These are phyloP conservation scores for Urocitellus parryii DNA, from an alignment of 2,113 vertebrate genomes.

Conservation along the genomic window DNA sequence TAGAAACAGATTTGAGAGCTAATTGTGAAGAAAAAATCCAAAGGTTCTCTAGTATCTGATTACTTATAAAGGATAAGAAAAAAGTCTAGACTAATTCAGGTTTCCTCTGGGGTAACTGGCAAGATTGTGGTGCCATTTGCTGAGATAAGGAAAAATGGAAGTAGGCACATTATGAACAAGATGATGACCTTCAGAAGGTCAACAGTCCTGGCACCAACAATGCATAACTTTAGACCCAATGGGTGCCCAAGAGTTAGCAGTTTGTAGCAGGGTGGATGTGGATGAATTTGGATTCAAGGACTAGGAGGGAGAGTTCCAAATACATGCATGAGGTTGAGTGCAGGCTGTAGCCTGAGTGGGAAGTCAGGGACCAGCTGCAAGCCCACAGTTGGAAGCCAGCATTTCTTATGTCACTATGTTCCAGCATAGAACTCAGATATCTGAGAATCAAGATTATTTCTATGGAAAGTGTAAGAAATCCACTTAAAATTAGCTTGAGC, in stretches of 20 bases:
- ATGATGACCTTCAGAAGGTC: neutral
- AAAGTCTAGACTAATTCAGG: conserved; percentile 13
- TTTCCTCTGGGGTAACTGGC: neutral
- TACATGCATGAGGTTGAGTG: neutral
- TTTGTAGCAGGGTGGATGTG: neutral
- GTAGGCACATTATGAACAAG: neutral
- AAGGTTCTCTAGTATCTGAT: conserved; percentile 10
- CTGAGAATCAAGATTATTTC: neutral
- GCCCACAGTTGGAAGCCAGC: neutral
- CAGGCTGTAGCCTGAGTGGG: neutral
- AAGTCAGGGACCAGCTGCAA: neutral
- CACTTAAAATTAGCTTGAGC: conserved; percentile 23
- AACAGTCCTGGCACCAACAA: neutral
- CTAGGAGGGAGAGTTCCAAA: neutral
- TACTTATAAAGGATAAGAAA: conserved; percentile 25
- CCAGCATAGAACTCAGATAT: conserved; percentile 38
- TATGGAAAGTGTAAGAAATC: conserved; percentile 2
- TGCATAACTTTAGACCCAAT: neutral
- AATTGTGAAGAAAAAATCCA: conserved; percentile 54
- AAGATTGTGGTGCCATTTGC: neutral
- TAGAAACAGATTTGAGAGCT: conserved; percentile 20
- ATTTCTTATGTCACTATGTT: neutral
- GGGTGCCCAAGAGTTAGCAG: neutral
- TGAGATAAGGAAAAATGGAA: neutral
- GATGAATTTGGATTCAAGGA: conserved; percentile 2